Conservation (phyloP, 2,113 vertebrate genomes). For the Meles meles region DNA sequence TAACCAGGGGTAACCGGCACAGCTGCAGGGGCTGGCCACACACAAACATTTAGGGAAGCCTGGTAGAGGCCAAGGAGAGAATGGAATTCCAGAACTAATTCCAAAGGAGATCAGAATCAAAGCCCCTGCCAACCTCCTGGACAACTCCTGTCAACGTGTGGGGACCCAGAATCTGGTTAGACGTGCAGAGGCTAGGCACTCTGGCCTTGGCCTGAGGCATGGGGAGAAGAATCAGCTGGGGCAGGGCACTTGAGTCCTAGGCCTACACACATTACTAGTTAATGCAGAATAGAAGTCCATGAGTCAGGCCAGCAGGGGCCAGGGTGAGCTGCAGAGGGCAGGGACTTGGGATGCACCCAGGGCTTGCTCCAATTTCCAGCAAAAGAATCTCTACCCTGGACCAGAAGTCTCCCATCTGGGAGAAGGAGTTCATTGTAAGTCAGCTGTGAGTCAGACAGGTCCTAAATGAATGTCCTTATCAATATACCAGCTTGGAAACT, state of each 20-base stretch:
- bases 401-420: not conserved
- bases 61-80: not conserved
- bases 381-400: not conserved
- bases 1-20: not conserved
- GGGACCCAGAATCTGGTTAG: not conserved
- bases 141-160: no score
- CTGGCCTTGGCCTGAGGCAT: not conserved
- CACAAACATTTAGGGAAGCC: not conserved
- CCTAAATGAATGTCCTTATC: not conserved
- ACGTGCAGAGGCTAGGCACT: not conserved
- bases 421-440: not conserved
- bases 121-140: not conserved
- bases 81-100: not conserved
- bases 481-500: not conserved
- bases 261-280: accelerated
- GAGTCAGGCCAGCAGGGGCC: not conserved
- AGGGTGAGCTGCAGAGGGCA: not conserved
- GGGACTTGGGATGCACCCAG: not conserved
- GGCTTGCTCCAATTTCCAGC: not conserved
- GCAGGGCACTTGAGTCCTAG: not conserved
- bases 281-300: not conserved
- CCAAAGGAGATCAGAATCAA: not conserved
- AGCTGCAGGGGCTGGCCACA: not conserved
- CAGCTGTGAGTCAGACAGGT: not conserved
- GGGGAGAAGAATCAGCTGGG: not conserved